Evolutionary conservation across 2,113 vertebrate genomes (phyloP).

Genomic region (Boleophthalmus pectinirostris): DNA sequence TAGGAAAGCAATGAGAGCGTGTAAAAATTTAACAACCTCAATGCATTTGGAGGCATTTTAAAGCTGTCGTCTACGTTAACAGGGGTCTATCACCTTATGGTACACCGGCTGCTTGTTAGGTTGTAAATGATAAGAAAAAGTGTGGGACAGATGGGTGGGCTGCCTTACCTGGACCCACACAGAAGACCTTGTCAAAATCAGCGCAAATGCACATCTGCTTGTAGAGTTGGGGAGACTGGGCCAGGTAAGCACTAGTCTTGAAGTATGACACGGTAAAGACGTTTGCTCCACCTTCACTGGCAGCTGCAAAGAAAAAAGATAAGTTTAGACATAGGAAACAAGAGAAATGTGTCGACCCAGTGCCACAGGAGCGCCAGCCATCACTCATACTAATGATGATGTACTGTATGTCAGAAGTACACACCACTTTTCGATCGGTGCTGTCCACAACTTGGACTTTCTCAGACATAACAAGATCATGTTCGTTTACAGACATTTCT

Average conservation of each 20-base stretch:
- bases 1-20: constrained; percentile 31
- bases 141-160: constrained; percentile 11
- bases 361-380: constrained; percentile 1
- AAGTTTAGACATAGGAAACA: constrained; percentile 3
- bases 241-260: constrained; percentile 96
- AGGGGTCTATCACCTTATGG: constrained; percentile 13
- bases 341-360: not conserved
- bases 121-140: not conserved
- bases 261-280: constrained; percentile 99
- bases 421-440: not conserved
- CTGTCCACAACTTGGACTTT: not conserved
- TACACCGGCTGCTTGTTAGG: constrained; percentile 16
- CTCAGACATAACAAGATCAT: not conserved
- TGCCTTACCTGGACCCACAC: constrained; percentile 92
- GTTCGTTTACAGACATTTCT: not conserved
- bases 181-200: constrained; percentile 99
- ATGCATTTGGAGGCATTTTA: constrained; percentile 35
- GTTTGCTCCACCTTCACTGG: constrained; percentile 98
- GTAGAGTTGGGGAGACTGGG: constrained; percentile 98
- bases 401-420: not conserved
- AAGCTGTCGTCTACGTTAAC: constrained; percentile 29
- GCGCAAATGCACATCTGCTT: constrained; percentile 99
- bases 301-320: constrained; percentile 76
- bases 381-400: constrained; percentile 9
- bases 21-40: constrained; percentile 38